These are phyloP conservation scores for Bradypus variegatus DNA, from an alignment of 2,797 vertebrate species.

Conservation along the genomic window DNA sequence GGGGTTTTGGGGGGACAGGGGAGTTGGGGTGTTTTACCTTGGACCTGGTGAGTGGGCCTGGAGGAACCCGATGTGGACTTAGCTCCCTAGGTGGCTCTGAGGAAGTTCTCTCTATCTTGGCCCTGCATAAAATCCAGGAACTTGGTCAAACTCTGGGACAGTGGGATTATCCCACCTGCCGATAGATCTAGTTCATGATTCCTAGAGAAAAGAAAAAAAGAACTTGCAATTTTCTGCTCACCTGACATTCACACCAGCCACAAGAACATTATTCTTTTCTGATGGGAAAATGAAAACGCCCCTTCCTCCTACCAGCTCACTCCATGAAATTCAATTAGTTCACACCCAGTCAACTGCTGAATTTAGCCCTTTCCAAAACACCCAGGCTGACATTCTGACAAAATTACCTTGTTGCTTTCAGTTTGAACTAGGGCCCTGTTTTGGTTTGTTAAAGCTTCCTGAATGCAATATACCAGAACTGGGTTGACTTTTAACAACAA, in stretches of 20 bases:
- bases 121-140: background rate
- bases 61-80: too few species aligned
- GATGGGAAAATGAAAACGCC: background rate
- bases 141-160: background rate
- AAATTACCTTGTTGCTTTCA: too few species aligned
- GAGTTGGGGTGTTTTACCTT: background rate
- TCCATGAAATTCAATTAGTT: too few species aligned
- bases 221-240: background rate
- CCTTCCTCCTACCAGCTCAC: background rate
- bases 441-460: too few species aligned
- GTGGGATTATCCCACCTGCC: background rate
- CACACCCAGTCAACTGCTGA: background rate
- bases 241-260: too few species aligned
- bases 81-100: background rate
- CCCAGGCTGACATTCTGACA: background rate
- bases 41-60: background rate
- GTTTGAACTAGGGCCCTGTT: background rate
- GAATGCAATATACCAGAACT: too few species aligned
- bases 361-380: background rate
- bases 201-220: too few species aligned
- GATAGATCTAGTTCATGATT: background rate
- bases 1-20: background rate
- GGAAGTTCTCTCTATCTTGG: background rate
- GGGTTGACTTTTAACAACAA: too few species aligned
- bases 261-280: background rate